Evolutionary conservation across 2,113 vertebrate species (phyloP), one percentile per base, ranked within the genome.

Genomic region (Halcyon malimbica): DNA sequence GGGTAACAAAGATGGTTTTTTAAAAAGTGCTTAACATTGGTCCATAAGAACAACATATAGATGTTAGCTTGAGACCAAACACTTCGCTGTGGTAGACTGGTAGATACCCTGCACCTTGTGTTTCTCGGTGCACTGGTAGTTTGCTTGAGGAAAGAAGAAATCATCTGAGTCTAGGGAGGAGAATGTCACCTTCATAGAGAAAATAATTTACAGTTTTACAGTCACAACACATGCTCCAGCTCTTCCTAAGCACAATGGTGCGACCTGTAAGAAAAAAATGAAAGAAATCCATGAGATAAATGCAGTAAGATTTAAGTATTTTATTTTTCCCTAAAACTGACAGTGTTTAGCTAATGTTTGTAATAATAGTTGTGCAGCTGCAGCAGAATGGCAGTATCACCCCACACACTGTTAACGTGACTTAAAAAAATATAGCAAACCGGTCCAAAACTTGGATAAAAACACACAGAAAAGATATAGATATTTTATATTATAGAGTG

Each of bases 181-280:
- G 87, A 92, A 87, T 13, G 26, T 41, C 80, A 87, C 87, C 76
- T 95, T 97, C 83, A 85, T 24, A 73, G 83, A 91, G 48, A 92
- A 96, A 96, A 86, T 53, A 50, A 68, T 98, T 90, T 97, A 99
- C 70, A 99, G 98, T 97, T 99, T 99, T 84, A 99, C 99, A 28
- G 98, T 98, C 94, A 99, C 99, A 80, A 99, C 99, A 67, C 99
- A 99, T 9, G 99, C 99, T 44, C 99, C 99, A 57, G 99, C 99
- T 98, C 99, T 98, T 97, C 99, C 99, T 87, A 99, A 98, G 95
- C 99, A 99, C 94, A 99, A 96, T 13, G 99, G 98, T 76, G 99
- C 99, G 93, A 99, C 99, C 99, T 99, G 94, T 46, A 97, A 96
- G 31, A 70, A 83, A 5, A 94, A 87, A 21, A 42, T 56, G 25